Base-by-base conservation (phyloP, 2,888 invertebrate genomes). In the Pycnomerus fuliginosus region DNA sequence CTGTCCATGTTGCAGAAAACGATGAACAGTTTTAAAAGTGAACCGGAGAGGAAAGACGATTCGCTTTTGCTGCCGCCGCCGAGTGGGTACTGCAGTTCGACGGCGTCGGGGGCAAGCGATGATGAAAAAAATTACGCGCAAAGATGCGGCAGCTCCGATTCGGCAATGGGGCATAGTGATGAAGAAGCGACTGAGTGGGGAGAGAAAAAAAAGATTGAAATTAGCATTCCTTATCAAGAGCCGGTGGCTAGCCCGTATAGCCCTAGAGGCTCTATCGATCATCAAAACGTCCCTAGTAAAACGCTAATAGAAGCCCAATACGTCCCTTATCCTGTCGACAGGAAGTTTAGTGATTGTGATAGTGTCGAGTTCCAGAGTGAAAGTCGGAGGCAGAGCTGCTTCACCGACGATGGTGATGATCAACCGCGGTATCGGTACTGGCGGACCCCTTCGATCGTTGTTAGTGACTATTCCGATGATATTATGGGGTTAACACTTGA, bases 401-500 rank as follows among this genome's bases (percentile, higher is more conserved):
- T 67, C 31, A 72, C 75, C 10, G 76, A 77, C 38, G 71, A 73
- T 54, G 75, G 52, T 63, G 78, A 71, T 22, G 70, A 71, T 42
- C 50, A 52, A 14, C 51, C 76, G 72, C 57, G 62, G 75, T 61
- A 75, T 39, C 71, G 82, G 2, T 87, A 83, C 59, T 86, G 87
- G 70, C 74, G 90, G 44, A 89, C 90, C 0, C 91, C 91, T 0
- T 90, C 90, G 39, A 90, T 91, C 29, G 89, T 91, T 2, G 88
- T 91, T 25, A 90, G 89, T 62, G 91, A 91, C 68, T 90, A 90
- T 63, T 89, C 89, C 0, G 90, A 90, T 61, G 89, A 83, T 60
- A 73, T 79, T 3, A 73, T 77, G 57, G 78, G 78, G 33, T 70
- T 80, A 11, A 79, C 78, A 15, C 69, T 80, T 27, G 80, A 80